Percentiles rank a stretch among this genome's conserved stretches.
These are phyloP conservation scores for Rana temporaria DNA, from an alignment of 2,113 vertebrate species.

Conservation along the genomic window DNA sequence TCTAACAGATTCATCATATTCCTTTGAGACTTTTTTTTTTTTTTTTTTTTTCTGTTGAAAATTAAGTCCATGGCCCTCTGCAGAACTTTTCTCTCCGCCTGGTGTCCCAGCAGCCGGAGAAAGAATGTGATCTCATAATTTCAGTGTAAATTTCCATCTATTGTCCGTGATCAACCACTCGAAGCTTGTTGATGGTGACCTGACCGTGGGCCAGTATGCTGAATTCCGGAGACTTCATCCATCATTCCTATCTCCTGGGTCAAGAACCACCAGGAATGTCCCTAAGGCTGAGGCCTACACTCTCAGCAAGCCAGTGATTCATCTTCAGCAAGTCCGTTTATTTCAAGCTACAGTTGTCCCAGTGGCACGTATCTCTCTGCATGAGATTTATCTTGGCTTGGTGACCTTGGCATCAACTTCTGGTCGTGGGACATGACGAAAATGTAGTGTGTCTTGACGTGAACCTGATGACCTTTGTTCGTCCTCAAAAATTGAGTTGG, in stretches of 20 bases:
- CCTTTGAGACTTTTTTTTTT: too few relatives aligned
- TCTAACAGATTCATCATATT: too few relatives aligned
- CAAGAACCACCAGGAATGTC: conserved; percentile 1
- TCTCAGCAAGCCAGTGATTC: background rate
- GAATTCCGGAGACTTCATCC: conserved; percentile 4
- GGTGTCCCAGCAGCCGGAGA: conserved; percentile 3
- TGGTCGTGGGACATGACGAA: too few relatives aligned
- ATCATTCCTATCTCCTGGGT: conserved; percentile 13
- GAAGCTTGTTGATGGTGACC: background rate
- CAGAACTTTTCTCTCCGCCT: background rate
- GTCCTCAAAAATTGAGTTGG: too few relatives aligned
- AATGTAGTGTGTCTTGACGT: too few relatives aligned
- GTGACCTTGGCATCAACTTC: too few relatives aligned
- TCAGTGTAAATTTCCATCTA: background rate
- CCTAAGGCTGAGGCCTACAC: background rate
- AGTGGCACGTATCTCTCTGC: too few relatives aligned
- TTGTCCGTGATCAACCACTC: conserved; percentile 9
- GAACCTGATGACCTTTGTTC: too few relatives aligned
- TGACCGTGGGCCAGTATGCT: background rate
- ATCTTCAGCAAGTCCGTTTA: too few relatives aligned
- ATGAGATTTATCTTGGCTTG: too few relatives aligned
- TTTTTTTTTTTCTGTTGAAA: too few relatives aligned
- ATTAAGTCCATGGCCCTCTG: too few relatives aligned
- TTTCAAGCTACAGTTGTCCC: background rate
- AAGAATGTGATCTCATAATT: conserved; percentile 31